Evolutionary conservation across 1,140 invertebrate genomes (phyloP).

Genomic region (Tetramorium parvispinum): DNA sequence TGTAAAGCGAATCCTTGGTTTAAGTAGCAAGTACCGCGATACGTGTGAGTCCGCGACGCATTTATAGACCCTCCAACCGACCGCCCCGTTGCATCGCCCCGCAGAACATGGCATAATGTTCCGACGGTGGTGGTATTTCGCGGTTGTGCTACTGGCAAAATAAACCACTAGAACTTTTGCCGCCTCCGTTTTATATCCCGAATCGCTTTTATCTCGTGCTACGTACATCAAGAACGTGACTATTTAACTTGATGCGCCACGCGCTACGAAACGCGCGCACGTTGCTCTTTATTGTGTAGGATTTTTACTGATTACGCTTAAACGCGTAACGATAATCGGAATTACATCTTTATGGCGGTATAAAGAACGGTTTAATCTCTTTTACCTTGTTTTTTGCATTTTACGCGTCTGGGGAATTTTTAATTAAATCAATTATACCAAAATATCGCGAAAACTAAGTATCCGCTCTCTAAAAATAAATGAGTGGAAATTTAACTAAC

Average conservation of each 20-base stretch:
- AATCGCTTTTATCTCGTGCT: constrained; percentile 36
- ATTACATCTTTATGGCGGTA: not conserved
- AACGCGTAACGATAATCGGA: not conserved
- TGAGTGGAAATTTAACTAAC: no score
- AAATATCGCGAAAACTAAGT: not conserved
- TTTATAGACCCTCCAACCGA: constrained; percentile 26
- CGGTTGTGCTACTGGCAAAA: constrained; percentile 44
- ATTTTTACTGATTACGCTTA: constrained; percentile 10
- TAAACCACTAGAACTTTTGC: constrained; percentile 21
- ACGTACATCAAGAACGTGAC: constrained; percentile 50
- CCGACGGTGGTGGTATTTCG: constrained; percentile 46
- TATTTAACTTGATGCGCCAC: constrained; percentile 28
- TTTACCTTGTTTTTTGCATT: not conserved
- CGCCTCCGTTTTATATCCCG: constrained; percentile 34
- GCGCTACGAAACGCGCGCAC: not conserved
- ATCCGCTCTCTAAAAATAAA: no score
- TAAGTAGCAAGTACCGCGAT: constrained; percentile 30
- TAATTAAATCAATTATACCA: not conserved
- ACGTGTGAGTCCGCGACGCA: constrained; percentile 14
- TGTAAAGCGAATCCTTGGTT: constrained; percentile 56
- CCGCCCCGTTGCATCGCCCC: not conserved
- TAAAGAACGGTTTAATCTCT: not conserved
- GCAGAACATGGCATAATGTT: constrained; percentile 20
- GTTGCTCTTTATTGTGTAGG: not conserved
- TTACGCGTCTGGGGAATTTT: not conserved